Evolutionary conservation across 2,113 vertebrate genomes (phyloP).

Genomic region (Callipepla squamata): DNA sequence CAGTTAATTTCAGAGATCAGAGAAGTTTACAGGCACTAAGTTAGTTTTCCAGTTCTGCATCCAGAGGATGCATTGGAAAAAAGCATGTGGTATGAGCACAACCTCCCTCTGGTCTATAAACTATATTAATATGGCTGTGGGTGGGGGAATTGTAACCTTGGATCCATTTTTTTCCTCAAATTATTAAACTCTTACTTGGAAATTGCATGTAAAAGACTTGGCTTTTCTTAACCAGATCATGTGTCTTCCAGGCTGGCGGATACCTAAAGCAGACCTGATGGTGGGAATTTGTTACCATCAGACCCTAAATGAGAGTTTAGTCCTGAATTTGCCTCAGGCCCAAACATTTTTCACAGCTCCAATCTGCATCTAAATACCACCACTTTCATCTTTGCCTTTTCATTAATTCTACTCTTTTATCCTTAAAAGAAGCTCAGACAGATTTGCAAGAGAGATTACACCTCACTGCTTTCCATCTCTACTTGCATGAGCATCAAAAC

Average conservation of each 20-base stretch:
- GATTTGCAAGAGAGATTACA: slow-evolving; percentile 5
- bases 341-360: slow-evolving; percentile 8
- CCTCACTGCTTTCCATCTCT: neutral
- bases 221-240: slow-evolving; percentile 6
- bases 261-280: neutral
- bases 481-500: neutral
- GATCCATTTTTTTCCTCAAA: neutral
- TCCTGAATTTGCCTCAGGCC: slow-evolving; percentile 22
- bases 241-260: neutral
- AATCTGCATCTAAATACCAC: neutral
- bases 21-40: neutral
- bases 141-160: neutral
- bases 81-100: neutral
- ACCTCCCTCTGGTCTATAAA: neutral
- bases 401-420: neutral
- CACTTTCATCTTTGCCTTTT: slow-evolving; percentile 28
- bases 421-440: neutral
- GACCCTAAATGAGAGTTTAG: slow-evolving; percentile 5
- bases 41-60: slow-evolving; percentile 10
- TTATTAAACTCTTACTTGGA: slow-evolving; percentile 32
- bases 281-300: slow-evolving; percentile 49
- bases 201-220: neutral
- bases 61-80: neutral
- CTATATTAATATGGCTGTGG: neutral
- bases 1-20: neutral